Evolutionary conservation across 2,888 invertebrate genomes (phyloP).

Genomic region (Athripsodes cinereus): DNA sequence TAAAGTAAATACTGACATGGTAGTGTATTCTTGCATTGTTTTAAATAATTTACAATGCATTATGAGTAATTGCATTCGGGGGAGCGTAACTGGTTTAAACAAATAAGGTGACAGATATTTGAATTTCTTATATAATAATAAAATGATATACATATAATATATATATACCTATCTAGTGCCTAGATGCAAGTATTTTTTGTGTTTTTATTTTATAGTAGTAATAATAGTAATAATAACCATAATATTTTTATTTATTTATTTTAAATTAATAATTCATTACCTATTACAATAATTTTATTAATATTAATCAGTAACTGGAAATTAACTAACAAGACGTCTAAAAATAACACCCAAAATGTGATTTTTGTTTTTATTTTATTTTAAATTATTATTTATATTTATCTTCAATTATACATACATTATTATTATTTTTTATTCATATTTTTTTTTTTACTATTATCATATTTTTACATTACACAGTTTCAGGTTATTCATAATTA

Average conservation of each 20-base stretch:
- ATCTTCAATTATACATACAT: conserved; percentile 22
- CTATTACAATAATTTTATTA: conserved; percentile 5
- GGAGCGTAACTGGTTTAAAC: too few relatives aligned
- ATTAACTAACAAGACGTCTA: conserved; percentile 41
- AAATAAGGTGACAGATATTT: conserved; percentile 35
- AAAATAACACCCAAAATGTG: conserved; percentile 37
- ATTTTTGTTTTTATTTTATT: conserved; percentile 15
- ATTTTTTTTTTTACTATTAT: neutral
- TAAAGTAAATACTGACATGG: too few relatives aligned
- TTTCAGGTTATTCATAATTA: too few relatives aligned
- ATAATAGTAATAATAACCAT: conserved; percentile 1
- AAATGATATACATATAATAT: conserved; percentile 15
- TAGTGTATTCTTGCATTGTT: too few relatives aligned
- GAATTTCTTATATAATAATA: conserved; percentile 26
- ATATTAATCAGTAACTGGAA: conserved; percentile 32
- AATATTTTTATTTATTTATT: neutral
- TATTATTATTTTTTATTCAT: neutral
- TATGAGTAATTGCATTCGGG: too few relatives aligned
- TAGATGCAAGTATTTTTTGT: conserved; percentile 26
- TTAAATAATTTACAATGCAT: too few relatives aligned
- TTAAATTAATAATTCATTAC: conserved; percentile 19
- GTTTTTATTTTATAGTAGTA: conserved; percentile 20
- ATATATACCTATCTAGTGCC: conserved; percentile 25
- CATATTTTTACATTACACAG: neutral
- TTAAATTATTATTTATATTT: conserved; percentile 14